phyloP scores from a whole-genome alignment of 2,113 vertebrate species.

The Eleginops maclovinus region DNA sequence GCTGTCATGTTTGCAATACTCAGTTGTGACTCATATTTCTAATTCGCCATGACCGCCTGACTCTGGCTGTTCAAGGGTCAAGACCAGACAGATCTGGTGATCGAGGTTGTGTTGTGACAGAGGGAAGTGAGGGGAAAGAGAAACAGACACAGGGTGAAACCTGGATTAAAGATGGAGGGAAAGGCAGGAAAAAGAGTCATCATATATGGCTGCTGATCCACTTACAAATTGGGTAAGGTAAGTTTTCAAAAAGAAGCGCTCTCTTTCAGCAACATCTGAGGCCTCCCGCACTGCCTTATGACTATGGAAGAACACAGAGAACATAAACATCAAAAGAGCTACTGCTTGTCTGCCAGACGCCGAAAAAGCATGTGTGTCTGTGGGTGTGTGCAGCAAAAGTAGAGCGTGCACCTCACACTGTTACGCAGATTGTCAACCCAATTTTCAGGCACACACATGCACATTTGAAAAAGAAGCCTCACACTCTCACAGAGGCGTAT shows the following conservation, averaged over 20 bases:
- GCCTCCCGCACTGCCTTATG: conserved; percentile 13
- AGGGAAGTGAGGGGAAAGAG: conserved; percentile 31
- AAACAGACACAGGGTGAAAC: conserved; percentile 7
- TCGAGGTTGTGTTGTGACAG: conserved; percentile 31
- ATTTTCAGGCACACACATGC: conserved; percentile 47
- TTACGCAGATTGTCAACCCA: conserved; percentile 45
- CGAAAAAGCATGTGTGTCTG: conserved; percentile 19
- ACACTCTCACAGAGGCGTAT: conserved; percentile 18
- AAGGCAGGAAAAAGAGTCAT: background rate
- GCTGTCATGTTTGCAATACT: conserved; percentile 40
- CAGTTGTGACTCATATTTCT: conserved; percentile 49
- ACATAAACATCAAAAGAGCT: conserved; percentile 62
- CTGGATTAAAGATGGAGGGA: background rate
- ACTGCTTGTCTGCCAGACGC: conserved; percentile 56
- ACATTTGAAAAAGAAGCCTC: conserved; percentile 3
- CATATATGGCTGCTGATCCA: conserved; percentile 43
- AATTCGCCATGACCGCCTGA: conserved; percentile 49
- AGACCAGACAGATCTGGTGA: conserved; percentile 56
- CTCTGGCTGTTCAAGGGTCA: conserved; percentile 36
- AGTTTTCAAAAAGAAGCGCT: conserved; percentile 51
- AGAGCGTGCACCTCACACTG: conserved; percentile 29
- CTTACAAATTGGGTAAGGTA: conserved; percentile 34
- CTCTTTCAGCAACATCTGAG: conserved; percentile 51
- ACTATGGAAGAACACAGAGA: conserved; percentile 25
- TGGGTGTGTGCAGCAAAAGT: conserved; percentile 36